Conservation (phyloP, 2,113 vertebrate genomes). For the Scophthalmus maximus region DNA sequence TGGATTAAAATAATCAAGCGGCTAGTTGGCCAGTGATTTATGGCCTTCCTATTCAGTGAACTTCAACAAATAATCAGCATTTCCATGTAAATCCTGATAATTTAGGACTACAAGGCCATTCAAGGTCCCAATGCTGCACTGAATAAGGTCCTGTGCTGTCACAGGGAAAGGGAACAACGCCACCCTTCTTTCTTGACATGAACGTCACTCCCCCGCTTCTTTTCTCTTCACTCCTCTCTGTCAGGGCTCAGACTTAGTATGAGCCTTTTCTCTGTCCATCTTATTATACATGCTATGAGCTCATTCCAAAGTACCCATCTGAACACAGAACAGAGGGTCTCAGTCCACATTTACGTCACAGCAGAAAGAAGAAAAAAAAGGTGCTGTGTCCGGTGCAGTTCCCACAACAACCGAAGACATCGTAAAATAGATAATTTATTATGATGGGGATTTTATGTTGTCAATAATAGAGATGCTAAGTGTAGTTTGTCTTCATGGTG, state of each 20-base stretch:
- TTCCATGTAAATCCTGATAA: conserved; percentile 81
- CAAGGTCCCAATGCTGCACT: conserved; percentile 50
- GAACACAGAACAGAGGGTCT: conserved; percentile 32
- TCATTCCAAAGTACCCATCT: conserved; percentile 37
- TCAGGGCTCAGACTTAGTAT: conserved; percentile 15
- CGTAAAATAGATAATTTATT: conserved; percentile 67
- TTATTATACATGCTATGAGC: conserved; percentile 62
- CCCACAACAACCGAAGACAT: conserved; percentile 38
- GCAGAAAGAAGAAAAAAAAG: conserved; percentile 12
- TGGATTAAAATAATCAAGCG: conserved; percentile 59
- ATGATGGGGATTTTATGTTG: conserved; percentile 43
- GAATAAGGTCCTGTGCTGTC: conserved; percentile 52
- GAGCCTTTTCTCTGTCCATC: conserved; percentile 54
- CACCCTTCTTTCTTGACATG: conserved; percentile 49
- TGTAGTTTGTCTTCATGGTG: conserved; percentile 54
- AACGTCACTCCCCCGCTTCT: conserved; percentile 35
- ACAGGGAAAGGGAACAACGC: conserved; percentile 61
- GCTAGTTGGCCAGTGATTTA: conserved; percentile 62
- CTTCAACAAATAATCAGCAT: conserved; percentile 76
- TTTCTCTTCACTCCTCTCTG: conserved; percentile 35
- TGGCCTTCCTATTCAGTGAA: conserved; percentile 64
- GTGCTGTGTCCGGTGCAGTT: background rate
- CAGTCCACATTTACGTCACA: conserved; percentile 32
- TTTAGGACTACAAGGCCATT: conserved; percentile 68
- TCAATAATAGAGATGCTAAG: conserved; percentile 22